A percentile compares a stretch with the other conserved stretches of the same genome.
Evolutionary conservation across 2,113 vertebrate species (phyloP).

Genomic region (Prolemur simus): DNA sequence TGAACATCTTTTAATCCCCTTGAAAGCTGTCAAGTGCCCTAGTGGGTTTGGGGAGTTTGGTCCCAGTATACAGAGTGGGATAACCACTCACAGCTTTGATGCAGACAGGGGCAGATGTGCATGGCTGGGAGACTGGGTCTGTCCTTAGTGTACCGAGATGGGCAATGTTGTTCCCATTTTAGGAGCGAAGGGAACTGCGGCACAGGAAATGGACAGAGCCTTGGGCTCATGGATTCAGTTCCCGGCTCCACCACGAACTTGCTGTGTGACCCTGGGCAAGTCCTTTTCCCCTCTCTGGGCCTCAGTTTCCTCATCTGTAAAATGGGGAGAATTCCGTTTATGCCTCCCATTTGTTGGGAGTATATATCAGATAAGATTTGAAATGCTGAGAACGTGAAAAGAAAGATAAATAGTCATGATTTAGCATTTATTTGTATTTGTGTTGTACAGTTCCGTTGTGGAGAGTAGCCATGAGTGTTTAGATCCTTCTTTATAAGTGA

Average conservation of each 20-base stretch:
- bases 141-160: conserved; percentile 81
- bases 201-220: conserved; percentile 83
- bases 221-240: conserved; percentile 82
- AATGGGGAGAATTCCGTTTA: conserved; percentile 75
- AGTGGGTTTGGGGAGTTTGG: conserved; percentile 64
- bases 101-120: conserved; percentile 70
- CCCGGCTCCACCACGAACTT: conserved; percentile 81
- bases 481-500: conserved; percentile 8
- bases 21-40: conserved; percentile 27
- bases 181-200: conserved; percentile 82
- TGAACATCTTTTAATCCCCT: not conserved
- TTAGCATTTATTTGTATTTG: conserved; percentile 51
- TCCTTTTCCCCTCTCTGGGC: conserved; percentile 80
- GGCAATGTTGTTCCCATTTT: conserved; percentile 83
- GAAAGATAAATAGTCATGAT: conserved; percentile 1
- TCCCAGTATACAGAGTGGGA: conserved; percentile 25
- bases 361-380: conserved; percentile 49
- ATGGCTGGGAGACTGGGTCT: conserved; percentile 78
- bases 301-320: conserved; percentile 81
- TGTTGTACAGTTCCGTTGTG: not conserved
- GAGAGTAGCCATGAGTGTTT: conserved; percentile 19
- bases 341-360: conserved; percentile 68
- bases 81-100: conserved; percentile 14
- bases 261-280: conserved; percentile 83
- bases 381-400: conserved; percentile 62